These are phyloP conservation scores for Metopolophium dirhodum DNA, from an alignment of 1,140 invertebrate genomes.

Conservation along the genomic window DNA sequence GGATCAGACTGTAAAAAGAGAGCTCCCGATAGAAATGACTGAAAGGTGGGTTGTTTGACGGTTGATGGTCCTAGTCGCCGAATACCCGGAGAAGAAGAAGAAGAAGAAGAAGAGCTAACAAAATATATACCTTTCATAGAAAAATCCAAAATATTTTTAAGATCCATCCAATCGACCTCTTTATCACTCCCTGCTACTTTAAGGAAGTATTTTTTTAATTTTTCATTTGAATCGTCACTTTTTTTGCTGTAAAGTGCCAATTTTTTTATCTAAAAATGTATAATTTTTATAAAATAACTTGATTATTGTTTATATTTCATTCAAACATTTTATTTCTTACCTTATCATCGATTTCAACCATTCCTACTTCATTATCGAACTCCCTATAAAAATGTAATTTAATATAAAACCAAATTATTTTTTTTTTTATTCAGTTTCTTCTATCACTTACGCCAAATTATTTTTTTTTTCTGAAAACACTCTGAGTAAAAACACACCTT, in stretches of 20 bases:
- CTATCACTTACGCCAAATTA: conserved; percentile 79
- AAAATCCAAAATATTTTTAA: conserved; percentile 91
- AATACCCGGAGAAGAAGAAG: too few species aligned
- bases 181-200: conserved; percentile 88
- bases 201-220: conserved; percentile 81
- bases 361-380: conserved; percentile 83
- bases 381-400: conserved; percentile 70
- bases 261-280: conserved; percentile 62
- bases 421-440: not conserved
- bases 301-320: not conserved
- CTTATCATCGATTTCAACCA: conserved; percentile 73
- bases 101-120: not conserved
- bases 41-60: too few species aligned
- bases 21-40: too few species aligned
- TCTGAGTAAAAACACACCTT: conserved; percentile 93
- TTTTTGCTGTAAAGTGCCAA: conserved; percentile 64
- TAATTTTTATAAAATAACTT: not conserved
- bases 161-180: conserved; percentile 92
- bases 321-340: conserved; percentile 63
- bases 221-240: conserved; percentile 66
- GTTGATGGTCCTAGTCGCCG: too few species aligned
- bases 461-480: conserved; percentile 95
- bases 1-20: too few species aligned
- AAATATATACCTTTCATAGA: conserved; percentile 80
- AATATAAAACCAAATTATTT: not conserved